Percentiles rank a stretch among this genome's conserved stretches.
These are phyloP conservation scores for Aphis gossypii DNA, from an alignment of 1,140 invertebrate genomes.

Conservation along the genomic window DNA sequence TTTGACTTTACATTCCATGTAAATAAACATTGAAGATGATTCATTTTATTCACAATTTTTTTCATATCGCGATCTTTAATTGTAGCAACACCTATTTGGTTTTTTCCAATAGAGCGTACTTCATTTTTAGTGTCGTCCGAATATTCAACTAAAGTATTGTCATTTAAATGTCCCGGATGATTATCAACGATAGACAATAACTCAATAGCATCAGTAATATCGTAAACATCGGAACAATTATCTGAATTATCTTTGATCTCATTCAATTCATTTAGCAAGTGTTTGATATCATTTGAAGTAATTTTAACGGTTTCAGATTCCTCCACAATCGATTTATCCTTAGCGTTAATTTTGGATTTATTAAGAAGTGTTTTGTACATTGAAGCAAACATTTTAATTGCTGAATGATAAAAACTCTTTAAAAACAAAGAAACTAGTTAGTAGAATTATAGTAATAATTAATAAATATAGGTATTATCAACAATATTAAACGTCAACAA, in stretches of 20 bases:
- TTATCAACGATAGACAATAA: not conserved
- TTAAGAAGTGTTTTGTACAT: conserved; percentile 24
- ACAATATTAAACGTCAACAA: not conserved
- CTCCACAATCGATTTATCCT: too few species aligned
- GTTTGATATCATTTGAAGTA: not conserved
- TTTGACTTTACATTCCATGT: conserved; percentile 31
- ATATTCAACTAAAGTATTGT: not conserved
- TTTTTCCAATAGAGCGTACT: not conserved
- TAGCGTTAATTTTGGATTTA: not conserved
- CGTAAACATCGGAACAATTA: not conserved
- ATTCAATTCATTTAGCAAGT: not conserved
- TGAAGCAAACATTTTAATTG: conserved; percentile 41
- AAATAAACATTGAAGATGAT: conserved; percentile 38
- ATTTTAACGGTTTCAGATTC: not conserved
- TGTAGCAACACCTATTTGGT: not conserved
- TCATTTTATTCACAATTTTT: conserved; percentile 25
- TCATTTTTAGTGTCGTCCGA: not conserved
- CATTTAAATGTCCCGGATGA: not conserved
- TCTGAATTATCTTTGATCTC: not conserved
- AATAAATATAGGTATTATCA: not conserved
- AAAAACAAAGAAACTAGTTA: not conserved
- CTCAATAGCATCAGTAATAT: not conserved
- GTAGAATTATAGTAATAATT: not conserved
- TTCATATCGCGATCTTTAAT: not conserved
- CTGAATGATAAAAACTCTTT: not conserved